These are phyloP conservation scores for Ficedula albicollis DNA, from an alignment of 2,797 vertebrate species.

Conservation along the genomic window DNA sequence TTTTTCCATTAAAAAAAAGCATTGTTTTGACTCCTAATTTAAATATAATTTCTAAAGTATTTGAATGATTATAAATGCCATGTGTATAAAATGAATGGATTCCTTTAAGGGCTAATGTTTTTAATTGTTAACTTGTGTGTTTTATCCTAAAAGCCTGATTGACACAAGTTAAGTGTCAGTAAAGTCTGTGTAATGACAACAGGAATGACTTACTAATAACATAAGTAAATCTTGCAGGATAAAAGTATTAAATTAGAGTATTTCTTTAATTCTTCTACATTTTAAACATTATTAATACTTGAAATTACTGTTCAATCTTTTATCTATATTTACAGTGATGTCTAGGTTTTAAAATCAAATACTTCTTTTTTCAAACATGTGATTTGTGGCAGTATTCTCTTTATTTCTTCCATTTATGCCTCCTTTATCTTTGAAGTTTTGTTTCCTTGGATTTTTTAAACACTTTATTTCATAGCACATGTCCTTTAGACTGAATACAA, in stretches of 20 bases:
- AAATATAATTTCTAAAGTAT: neutral
- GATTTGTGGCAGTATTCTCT: neutral
- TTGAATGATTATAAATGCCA: neutral
- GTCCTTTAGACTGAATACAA: neutral
- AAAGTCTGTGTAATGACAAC: neutral
- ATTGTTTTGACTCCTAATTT: neutral
- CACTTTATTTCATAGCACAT: neutral
- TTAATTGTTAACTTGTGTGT: neutral
- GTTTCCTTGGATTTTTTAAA: neutral
- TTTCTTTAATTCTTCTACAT: neutral
- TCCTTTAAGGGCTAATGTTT: neutral
- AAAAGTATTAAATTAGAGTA: neutral
- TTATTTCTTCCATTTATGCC: neutral
- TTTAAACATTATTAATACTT: neutral
- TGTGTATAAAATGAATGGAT: neutral
- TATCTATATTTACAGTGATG: neutral
- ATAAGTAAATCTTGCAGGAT: neutral
- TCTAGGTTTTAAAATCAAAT: neutral
- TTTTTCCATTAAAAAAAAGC: neutral
- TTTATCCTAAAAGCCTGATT: neutral
- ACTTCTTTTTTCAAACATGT: neutral
- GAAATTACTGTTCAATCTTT: neutral
- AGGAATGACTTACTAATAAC: neutral
- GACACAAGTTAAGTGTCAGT: neutral
- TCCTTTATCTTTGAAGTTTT: neutral